Base-by-base conservation (phyloP, 2,113 vertebrate species). In the Amblyopsis rosae region DNA sequence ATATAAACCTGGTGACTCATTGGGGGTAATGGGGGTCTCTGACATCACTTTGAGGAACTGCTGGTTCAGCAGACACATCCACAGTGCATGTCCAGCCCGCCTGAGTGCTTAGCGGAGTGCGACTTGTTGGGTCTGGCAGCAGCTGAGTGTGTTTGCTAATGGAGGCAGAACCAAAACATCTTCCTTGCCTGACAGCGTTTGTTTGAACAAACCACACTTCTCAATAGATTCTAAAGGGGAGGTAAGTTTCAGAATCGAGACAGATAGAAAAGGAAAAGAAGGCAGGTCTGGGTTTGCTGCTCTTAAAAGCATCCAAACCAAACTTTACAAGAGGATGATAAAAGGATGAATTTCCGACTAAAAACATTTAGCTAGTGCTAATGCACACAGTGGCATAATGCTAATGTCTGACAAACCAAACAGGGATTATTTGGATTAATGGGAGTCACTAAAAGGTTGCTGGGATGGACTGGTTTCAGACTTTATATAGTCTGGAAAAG, bases 111-210 rank as follows among this genome's bases (percentile, higher is more conserved):
- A 63, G 64, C 68, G 26, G 12, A 41, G 51, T 51, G 74, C 51
- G 73, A 79, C 74, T 12, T 32, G 59, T 48, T 50, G 51, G 35
- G 51, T 77, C 68, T 70, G 19, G 76, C 73, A 66, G 69, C 56
- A 33, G 79, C 73, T 59, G 1, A 56, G 76, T 68, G 65, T 59
- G 9, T 7, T 67, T 6, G 77, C 86, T 88, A 88, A 91, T 88
- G 87, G 86, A 88, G 58, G 62, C 72, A 63, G 84, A 86, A 85
- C 35, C 82, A 88, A 86, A 91, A 83, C 82, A 85, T 77, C 75
- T 70, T 0, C 16, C 16, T 51, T 4, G 65, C 45, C 63, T 63
- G 82, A 88, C 81, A 68, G 80, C 65, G 73, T 87, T 83, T 82
- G 87, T 88, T 87, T 86, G 84, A 70, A 84, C 70, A 86, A 73